A percentile compares a stretch with the other conserved stretches of the same genome.
These are phyloP conservation scores for Pycnomerus fuliginosus DNA, from an alignment of 2,888 invertebrate genomes.

Conservation along the genomic window DNA sequence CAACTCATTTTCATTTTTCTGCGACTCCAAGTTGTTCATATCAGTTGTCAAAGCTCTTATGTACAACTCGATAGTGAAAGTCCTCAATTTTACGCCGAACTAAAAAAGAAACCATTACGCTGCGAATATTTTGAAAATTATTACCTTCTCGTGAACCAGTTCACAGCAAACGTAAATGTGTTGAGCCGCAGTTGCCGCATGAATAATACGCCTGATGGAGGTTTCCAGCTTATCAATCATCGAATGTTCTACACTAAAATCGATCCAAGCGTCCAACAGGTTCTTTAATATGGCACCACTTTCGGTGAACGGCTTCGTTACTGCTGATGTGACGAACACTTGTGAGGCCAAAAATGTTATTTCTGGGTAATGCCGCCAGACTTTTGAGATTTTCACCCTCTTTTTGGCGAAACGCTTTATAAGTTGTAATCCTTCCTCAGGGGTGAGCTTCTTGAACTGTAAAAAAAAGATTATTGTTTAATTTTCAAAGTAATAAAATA, in stretches of 20 bases:
- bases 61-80: slow-evolving; percentile 70
- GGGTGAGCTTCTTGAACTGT: slow-evolving; percentile 58
- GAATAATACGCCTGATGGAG: slow-evolving; percentile 49
- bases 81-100: slow-evolving; percentile 54
- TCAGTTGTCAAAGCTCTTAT: slow-evolving; percentile 74
- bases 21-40: slow-evolving; percentile 71
- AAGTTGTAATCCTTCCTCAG: slow-evolving; percentile 58
- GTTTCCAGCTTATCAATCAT: slow-evolving; percentile 40
- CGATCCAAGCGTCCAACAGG: slow-evolving; percentile 50
- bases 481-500: no score
- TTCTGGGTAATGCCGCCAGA: slow-evolving; percentile 59
- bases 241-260: slow-evolving; percentile 41
- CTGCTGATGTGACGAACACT: slow-evolving; percentile 58
- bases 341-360: slow-evolving; percentile 59
- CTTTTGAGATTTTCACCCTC: slow-evolving; percentile 55
- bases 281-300: slow-evolving; percentile 42
- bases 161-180: slow-evolving; percentile 69
- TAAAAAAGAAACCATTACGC: slow-evolving; percentile 16
- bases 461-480: slow-evolving; percentile 9
- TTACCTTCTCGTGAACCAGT: slow-evolving; percentile 49
- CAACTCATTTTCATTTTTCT: slow-evolving; percentile 59
- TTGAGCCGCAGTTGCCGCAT: slow-evolving; percentile 62
- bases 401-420: slow-evolving; percentile 55
- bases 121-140: slow-evolving; percentile 5
- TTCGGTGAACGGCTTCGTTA: slow-evolving; percentile 55